Evolutionary conservation across 2,797 vertebrate genomes (phyloP).

Genomic region (Caiman crocodilus): DNA sequence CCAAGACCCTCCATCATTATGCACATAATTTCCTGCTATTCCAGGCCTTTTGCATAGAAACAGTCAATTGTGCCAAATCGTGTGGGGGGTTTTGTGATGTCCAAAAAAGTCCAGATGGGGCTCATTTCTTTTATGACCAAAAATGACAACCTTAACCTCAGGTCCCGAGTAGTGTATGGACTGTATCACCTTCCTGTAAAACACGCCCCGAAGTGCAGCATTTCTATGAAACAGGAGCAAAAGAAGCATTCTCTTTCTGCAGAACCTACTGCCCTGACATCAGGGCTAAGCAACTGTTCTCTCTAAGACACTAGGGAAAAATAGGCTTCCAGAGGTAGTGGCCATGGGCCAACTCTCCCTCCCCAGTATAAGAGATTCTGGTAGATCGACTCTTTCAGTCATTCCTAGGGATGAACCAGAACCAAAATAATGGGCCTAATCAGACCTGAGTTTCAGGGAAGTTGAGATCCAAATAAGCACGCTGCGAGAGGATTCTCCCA

Average conservation of each 20-base stretch:
- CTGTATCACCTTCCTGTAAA: conserved; percentile 43
- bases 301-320: not conserved
- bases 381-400: not conserved
- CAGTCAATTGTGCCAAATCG: not conserved
- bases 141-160: conserved; percentile 54
- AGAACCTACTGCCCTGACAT: conserved; percentile 52
- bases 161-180: conserved; percentile 33
- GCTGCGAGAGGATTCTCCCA: not conserved
- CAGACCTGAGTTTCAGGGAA: not conserved
- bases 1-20: not conserved
- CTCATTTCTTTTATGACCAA: conserved; percentile 36
- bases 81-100: not conserved
- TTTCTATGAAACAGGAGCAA: conserved; percentile 34
- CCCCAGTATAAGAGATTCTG: not conserved
- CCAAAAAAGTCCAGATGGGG: not conserved
- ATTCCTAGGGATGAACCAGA: not conserved
- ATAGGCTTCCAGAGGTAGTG: not conserved
- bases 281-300: conserved; percentile 40
- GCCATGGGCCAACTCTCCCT: not conserved
- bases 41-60: conserved; percentile 15
- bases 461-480: not conserved
- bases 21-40: not conserved
- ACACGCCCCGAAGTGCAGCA: conserved; percentile 25
- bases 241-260: conserved; percentile 60
- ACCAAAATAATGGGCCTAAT: not conserved